Base-by-base conservation (phyloP, 1,140 invertebrate genomes). In the Ceratitis capitata region DNA sequence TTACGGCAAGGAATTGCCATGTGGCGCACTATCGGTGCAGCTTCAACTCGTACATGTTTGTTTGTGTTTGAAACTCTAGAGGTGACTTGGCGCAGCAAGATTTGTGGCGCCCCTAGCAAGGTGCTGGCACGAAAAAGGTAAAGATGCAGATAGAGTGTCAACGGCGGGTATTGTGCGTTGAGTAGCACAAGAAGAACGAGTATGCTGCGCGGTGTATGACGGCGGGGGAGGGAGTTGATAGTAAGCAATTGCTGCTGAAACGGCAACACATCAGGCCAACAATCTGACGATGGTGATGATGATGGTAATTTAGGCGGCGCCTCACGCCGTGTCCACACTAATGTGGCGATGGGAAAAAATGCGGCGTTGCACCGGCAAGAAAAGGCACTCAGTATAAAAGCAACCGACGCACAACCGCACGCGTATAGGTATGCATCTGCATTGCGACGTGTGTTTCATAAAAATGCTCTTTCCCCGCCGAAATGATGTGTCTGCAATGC, bases 241-340 rank as follows among this genome's bases (percentile, higher is more conserved):
- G 53, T 29, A 26, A 42, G 47, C 32, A 39, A 61, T 56, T 84
- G 56, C 47, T 35, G 32, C 49, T 58, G 47, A 39, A 84, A 56
- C 26, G 51, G 26, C 23, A 61, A 29, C 26, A 45, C 58, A 61
- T 47, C 53, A 84, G 83, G 39, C 39, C 35, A 78, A 78, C 39
- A 45, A 78, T 78, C 69, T 45, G 49, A 49, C 82, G 82, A 51
- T 83, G 49, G 45, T 83, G 82, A 83, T 83, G 85, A 83, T 83
- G 51, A 61, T 47, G 85, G 84, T 91, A 91, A 90, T 90, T 91
- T 91, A 90, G 89, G 89, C 89, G 89, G 89, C 89, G 89, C 89
- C 89, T 89, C 87, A 85, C 87, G 87, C 88, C 89, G 86, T 91
- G 89, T 90, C 83, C 88, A 89, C 89, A 89, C 88, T 90, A 90